Evolutionary conservation across 2,797 vertebrate genomes (phyloP), one percentile per base, ranked within the genome.

Genomic region (Sebastes matsubarae): DNA sequence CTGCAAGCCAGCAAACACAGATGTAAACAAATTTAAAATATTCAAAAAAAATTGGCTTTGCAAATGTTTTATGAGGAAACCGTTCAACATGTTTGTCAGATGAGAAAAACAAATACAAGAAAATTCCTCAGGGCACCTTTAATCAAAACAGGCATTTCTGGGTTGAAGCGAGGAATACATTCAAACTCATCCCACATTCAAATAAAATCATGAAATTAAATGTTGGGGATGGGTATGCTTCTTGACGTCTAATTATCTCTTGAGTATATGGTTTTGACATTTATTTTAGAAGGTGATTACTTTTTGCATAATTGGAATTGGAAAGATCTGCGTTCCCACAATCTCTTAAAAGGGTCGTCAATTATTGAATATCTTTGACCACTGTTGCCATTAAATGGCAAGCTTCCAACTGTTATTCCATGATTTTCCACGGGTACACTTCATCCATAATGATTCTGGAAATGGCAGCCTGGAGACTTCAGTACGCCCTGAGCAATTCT

Each of bases 361-460:
- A 73, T 84, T 68, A 81, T 83, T 90, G 8, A 81, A 65, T 72
- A 83, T 71, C 11, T 81, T 69, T 72, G 66, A 72, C 77, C 74
- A 67, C 24, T 54, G 66, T 58, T 68, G 71, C 36, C 14, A 80
- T 66, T 24, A 34, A 69, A 73, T 79, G 78, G 68, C 58, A 73
- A 65, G 67, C 50, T 61, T 80, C 82, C 84, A 88, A 54, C 32
- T 61, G 72, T 76, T 61, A 80, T 86, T 86, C 32, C 34, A 68
- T 9, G 63, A 79, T 69, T 82, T 87, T 83, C 69, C 75, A 69
- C 22, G 68, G 61, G 69, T 73, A 73, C 42, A 84, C 69, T 66
- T 89, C 74, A 87, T 85, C 71, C 80, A 86, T 85, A 77, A 81
- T 77, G 69, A 87, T 84, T 84, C 36, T 82, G 29, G 24, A 82